These are phyloP conservation scores for Heliconius hewitsoni DNA, from an alignment of 1,140 invertebrate genomes.

Conservation along the genomic window DNA sequence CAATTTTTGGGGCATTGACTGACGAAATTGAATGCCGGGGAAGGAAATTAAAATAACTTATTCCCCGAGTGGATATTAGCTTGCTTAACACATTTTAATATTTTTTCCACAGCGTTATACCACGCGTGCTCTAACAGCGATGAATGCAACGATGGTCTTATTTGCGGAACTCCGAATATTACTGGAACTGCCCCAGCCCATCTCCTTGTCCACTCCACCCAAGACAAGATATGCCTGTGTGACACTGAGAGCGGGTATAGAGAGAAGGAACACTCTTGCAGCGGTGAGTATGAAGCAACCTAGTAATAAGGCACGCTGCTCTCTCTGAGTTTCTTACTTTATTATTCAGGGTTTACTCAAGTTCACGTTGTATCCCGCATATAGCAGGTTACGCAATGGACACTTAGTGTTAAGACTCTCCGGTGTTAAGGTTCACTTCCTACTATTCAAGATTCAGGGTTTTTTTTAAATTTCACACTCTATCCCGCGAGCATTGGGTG, in stretches of 20 bases:
- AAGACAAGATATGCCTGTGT: slow-evolving; percentile 81
- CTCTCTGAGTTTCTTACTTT: no score
- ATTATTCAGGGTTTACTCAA: no score
- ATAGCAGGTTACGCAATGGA: no score
- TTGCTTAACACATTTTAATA: background rate
- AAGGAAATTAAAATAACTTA: no score
- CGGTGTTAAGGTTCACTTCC: background rate
- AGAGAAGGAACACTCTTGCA: slow-evolving; percentile 81
- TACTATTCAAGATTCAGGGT: no score
- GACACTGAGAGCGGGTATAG: slow-evolving; percentile 81
- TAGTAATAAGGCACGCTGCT: background rate
- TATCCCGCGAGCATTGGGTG: no score
- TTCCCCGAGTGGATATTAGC: no score
- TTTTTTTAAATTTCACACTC: no score
- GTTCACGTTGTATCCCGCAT: no score
- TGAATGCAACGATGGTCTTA: slow-evolving; percentile 82
- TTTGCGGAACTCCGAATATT: slow-evolving; percentile 79
- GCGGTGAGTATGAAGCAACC: slow-evolving; percentile 56
- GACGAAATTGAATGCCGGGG: no score
- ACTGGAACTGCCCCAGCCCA: slow-evolving; percentile 74
- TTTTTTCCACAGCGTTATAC: slow-evolving; percentile 72
- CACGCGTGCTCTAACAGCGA: slow-evolving; percentile 80
- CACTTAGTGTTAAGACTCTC: background rate
- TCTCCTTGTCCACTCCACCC: slow-evolving; percentile 48
- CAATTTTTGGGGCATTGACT: no score